Evolutionary conservation across 2,113 vertebrate species (phyloP), one percentile per base, ranked within the genome.

Genomic region (Nyctereutes procyonoides): DNA sequence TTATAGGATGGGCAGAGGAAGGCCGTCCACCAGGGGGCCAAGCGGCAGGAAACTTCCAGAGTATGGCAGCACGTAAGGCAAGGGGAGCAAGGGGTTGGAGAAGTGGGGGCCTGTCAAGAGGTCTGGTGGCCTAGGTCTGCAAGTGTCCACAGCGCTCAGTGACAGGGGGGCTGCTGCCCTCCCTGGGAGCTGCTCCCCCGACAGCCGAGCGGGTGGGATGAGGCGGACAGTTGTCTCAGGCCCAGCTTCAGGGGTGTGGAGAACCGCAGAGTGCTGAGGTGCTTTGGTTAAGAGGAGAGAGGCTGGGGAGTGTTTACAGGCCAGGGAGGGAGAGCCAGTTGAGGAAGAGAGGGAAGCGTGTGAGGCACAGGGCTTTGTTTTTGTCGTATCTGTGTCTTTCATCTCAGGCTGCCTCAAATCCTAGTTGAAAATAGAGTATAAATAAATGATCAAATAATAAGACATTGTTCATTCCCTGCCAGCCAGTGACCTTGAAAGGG

Each of bases 391-490:
- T 93, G 24, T 56, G 63, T 77, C 92, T 95, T 95, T 82, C 74
- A 80, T 93, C 88, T 51, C n/a, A 0, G 77, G 60, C 80, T 8
- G 51, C 80, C 90, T 77, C 48, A 6, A 81, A 62, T 69, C 80
- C 67, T 74, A n/a, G 32, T 95, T 89, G 88, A 95, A 97, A 97
- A 93, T 26, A 83, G 89, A 91, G 67, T 87, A 87, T 97, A 97
- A 97, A 96, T 96, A 96, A 98, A 96, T 95, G 95, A 97, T 94
- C 97, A 88, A 81, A 97, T 85, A 87, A 87, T 30, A 92, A 51
- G 83, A 86, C 86, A 32, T 20, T 8, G 65, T 74, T 94, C 87
- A 6, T 74, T 51, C n/a, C 79, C 60, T 1, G 5, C 73, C 88
- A 93, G 87, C 88, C 3, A 0, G 77, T 8, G 95, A 97, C 96